phyloP scores from a whole-genome alignment of 64 coral and sea anemone genomes.

The Anthopleura sola region DNA sequence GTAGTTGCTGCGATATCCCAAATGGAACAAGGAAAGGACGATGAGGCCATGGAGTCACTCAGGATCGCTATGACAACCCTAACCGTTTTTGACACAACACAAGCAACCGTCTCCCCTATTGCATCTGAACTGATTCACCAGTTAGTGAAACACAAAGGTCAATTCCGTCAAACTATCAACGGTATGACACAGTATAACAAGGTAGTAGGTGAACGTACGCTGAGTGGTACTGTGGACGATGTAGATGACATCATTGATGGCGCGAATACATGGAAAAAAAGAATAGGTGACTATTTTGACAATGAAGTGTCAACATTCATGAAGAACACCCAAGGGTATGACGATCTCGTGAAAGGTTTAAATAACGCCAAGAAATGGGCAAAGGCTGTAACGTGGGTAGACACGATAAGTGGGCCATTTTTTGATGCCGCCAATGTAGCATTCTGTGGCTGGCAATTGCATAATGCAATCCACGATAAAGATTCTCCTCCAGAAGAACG shows the following conservation, averaged over 20 bases:
- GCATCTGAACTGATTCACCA: conserved; percentile 34
- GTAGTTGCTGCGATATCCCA: conserved; percentile 24
- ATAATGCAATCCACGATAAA: conserved; percentile 33
- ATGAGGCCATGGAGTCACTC: conserved; percentile 17
- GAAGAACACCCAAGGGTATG: conserved; percentile 32
- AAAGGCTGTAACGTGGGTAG: conserved; percentile 14
- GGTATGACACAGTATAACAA: conserved; percentile 7
- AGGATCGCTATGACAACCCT: conserved; percentile 26
- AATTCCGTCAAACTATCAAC: background rate
- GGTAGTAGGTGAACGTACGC: background rate
- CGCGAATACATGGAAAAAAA: conserved; percentile 7
- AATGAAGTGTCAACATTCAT: conserved; percentile 17
- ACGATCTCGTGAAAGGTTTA: conserved; percentile 22
- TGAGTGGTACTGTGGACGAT: background rate
- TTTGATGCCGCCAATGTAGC: conserved; percentile 22
- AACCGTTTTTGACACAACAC: conserved; percentile 4
- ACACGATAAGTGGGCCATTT: conserved; percentile 29
- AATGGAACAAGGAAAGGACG: conserved; percentile 31
- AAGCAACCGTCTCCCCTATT: background rate
- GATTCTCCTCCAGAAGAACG: conserved; percentile 13
- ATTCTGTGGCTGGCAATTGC: conserved; percentile 23
- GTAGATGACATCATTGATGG: conserved; percentile 10
- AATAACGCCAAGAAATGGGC: conserved; percentile 31
- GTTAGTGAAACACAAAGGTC: conserved; percentile 30
- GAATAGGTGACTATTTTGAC: conserved; percentile 18